Conservation (phyloP, 1,140 invertebrate genomes). For the Drosophila guanche region DNA sequence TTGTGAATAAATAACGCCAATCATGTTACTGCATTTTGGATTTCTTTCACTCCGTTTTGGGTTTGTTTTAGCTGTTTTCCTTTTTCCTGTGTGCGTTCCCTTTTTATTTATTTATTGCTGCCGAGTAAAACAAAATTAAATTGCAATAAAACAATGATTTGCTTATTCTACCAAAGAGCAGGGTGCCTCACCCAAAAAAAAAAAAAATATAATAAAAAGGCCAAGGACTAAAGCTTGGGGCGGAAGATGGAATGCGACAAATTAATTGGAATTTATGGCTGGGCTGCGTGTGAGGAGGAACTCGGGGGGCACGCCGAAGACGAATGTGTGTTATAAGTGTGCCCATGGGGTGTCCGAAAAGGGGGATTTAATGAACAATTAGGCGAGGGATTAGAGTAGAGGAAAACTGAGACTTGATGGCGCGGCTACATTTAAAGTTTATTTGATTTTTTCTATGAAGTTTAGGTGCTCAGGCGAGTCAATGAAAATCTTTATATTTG, state of each 20-base stretch:
- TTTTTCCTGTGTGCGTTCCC: background rate
- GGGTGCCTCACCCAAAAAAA: constrained; percentile 25
- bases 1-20: constrained; percentile 57
- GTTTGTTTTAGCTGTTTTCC: background rate
- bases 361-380: constrained; percentile 65
- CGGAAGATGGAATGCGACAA: constrained; percentile 67
- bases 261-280: constrained; percentile 76
- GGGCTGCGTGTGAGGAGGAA: constrained; percentile 48
- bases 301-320: constrained; percentile 10
- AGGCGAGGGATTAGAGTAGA: constrained; percentile 50
- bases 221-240: constrained; percentile 24
- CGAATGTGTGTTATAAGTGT: constrained; percentile 23
- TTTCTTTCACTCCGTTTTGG: constrained; percentile 1
- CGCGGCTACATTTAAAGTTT: background rate
- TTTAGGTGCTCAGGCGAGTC: too few relatives aligned
- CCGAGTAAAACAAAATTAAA: constrained; percentile 60
- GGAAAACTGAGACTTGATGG: constrained; percentile 19
- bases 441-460: constrained; percentile 1
- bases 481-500: too few relatives aligned
- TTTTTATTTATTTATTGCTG: constrained; percentile 59
- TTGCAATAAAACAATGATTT: constrained; percentile 72
- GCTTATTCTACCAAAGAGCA: constrained; percentile 36
- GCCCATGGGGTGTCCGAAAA: constrained; percentile 11
- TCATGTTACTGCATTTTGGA: constrained; percentile 38
- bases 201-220: constrained; percentile 36